Evolutionary conservation across 2,888 invertebrate genomes (phyloP), one percentile per base, ranked within the genome.

Genomic region (Latrodectus elegans): DNA sequence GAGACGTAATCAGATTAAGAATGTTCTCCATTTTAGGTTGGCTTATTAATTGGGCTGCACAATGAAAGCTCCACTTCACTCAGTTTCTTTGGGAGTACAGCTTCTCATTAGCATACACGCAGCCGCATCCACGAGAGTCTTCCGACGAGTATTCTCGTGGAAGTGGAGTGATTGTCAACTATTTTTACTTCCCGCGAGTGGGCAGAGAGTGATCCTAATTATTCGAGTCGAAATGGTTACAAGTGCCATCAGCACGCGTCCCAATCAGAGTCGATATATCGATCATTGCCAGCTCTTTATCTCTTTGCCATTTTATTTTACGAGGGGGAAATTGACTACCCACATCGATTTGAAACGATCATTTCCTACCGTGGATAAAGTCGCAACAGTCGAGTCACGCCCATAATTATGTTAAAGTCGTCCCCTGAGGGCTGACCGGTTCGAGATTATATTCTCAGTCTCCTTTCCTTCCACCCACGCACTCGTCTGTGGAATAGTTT

Each of bases 351-450:
- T 55, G 38, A 71, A 79, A 79, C 71, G 60, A 79, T 79, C 71
- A 60, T 79, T 60, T 71, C 38, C 38, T 38, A 38, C 38, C 17
- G 60, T 22, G 51, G 65, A 77, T 77, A 79, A 55, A 71, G 64
- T 70, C n/a, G 79, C 70, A 55, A 22, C 60, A 79, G 49, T 71
- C 60, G 38, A 71, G 79, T 64, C 52, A 60, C 79, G 53, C 60
- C 71, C 71, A 38, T 79, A 79, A 79, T 79, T 79, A 64, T 70
- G 64, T 79, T 79, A 71, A 71, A 51, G 73, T 17, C 14, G 49
- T 67, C 11, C 79, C 79, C 79, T 8, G 22, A 71, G 79, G 79
- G 79, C 17, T 11, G 60, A 64, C 64, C 60, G 26, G 67, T 26
- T 60, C 26, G 17, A 26, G 68, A 68, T 78, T 68, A 49, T 71